A percentile compares a stretch with the other conserved stretches of the same genome.
phyloP scores from a whole-genome alignment of 2,888 invertebrate genomes.

The Caenorhabditis wallacei region DNA sequence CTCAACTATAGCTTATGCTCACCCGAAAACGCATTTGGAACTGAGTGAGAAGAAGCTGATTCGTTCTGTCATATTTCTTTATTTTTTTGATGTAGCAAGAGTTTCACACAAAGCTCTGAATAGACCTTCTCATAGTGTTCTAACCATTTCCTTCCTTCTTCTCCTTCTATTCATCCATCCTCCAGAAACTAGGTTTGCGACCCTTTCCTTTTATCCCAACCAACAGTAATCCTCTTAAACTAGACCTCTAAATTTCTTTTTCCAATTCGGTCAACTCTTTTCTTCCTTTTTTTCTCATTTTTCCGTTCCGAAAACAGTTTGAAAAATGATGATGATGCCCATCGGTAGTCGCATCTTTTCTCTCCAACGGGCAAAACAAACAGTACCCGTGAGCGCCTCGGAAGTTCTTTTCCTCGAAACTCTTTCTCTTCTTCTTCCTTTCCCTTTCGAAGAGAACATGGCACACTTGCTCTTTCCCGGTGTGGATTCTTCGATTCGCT shows the following conservation, averaged over 20 bases:
- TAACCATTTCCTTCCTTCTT: neutral
- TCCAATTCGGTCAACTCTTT: constrained; percentile 17
- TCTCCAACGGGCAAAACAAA: constrained; percentile 52
- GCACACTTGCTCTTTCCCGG: constrained; percentile 56
- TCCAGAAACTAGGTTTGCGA: constrained; percentile 16
- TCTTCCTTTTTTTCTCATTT: constrained; percentile 25
- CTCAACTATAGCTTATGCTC: constrained; percentile 15
- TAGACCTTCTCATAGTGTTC: too few species aligned
- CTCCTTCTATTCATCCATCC: constrained; percentile 1
- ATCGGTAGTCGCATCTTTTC: constrained; percentile 28
- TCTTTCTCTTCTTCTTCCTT: constrained; percentile 16
- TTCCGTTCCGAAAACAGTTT: constrained; percentile 58
- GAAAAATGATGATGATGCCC: constrained; percentile 31
- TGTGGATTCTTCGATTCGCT: constrained; percentile 49
- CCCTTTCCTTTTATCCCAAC: constrained; percentile 6
- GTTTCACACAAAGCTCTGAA: too few species aligned
- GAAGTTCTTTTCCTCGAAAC: constrained; percentile 14
- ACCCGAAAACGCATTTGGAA: neutral
- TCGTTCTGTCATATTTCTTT: constrained; percentile 14
- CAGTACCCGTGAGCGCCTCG: constrained; percentile 33
- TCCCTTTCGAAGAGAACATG: constrained; percentile 26
- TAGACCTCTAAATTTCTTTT: constrained; percentile 45
- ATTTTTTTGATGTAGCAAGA: neutral
- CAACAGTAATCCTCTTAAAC: constrained; percentile 56
- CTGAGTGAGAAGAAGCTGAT: constrained; percentile 14